Base-by-base conservation (phyloP, 2,113 vertebrate species). In the Pelobates fuscus region DNA sequence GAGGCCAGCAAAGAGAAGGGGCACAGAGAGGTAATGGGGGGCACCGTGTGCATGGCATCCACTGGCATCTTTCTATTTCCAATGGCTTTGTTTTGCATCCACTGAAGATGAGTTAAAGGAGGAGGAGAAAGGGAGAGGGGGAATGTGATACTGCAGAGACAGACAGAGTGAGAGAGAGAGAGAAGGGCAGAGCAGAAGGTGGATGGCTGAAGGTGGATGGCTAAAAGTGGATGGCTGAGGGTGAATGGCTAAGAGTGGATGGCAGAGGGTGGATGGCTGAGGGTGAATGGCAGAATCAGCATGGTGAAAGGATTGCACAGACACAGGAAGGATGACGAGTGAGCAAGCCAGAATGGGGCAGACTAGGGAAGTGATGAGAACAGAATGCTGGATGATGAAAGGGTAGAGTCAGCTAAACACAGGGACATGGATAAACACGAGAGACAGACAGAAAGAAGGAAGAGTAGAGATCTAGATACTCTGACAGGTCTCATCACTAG, bases 1-100 rank as follows among this genome's bases (percentile, higher is more conserved):
- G 67, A 59, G 68, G 54, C 57, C 69, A 12, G 23, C 4, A 14
- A 17, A 11, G 24, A n/a, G 29, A 30, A 58, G 68, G 52, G 44
- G 17, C 12, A 5, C 52, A 5, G 20, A 55, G 52, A 55, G 52
- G 52, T 49, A 49, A 49, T 14, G 2, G 4, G 11, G 3, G 4
- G 15, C 10, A 18, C 44, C 44, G 3, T 14, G 44, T 14, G 17
- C 44, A 5, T n/a, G n/a, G n/a, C 52, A 41, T 27, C 15, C 12
- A 4, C 58, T 3, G 15, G 10, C 8, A 60, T 60, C 30, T 8
- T 12, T 6, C 57, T 5, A 2, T 10, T 26, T 17, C 7, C 2
- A 10, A 3, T 14, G n/a, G 6, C 15, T 26, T 25, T 60, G 12
- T 60, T 25, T 27, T 15, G 58, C 69, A 61, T 29, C 24, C 57